Percentiles rank a stretch among this genome's conserved stretches.
Evolutionary conservation across 2,113 vertebrate genomes (phyloP).

Genomic region (Gambusia holbrooki): DNA sequence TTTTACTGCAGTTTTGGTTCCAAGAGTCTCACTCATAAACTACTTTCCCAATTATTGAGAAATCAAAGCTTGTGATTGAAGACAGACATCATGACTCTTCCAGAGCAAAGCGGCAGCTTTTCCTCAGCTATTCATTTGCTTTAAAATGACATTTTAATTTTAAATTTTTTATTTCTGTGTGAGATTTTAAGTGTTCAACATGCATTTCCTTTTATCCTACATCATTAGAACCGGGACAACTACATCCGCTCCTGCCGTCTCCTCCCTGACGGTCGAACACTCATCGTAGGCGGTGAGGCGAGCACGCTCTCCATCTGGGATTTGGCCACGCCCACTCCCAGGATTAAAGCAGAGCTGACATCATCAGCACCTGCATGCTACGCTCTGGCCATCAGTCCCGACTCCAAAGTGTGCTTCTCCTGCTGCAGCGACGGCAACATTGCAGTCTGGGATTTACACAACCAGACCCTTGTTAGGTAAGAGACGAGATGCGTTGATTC

Average conservation of each 20-base stretch:
- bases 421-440: conserved; percentile 98
- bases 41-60: too few species aligned
- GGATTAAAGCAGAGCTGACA: conserved; percentile 97
- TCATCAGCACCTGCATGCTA: conserved; percentile 96
- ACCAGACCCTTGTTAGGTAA: conserved; percentile 95
- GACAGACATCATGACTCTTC: too few species aligned
- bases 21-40: too few species aligned
- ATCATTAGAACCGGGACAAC: conserved; percentile 91
- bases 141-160: too few species aligned
- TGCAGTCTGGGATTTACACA: conserved; percentile 97
- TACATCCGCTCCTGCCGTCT: conserved; percentile 98
- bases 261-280: conserved; percentile 92
- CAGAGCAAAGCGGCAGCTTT: too few species aligned
- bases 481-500: conserved; percentile 35
- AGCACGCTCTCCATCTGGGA: conserved; percentile 98
- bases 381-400: conserved; percentile 95
- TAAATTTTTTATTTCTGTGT: too few species aligned
- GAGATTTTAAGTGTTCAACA: not conserved
- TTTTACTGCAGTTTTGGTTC: too few species aligned
- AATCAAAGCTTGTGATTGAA: too few species aligned
- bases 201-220: not conserved
- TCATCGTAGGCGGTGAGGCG: conserved; percentile 95
- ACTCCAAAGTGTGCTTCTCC: conserved; percentile 98
- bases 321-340: conserved; percentile 92
- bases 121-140: too few species aligned